Evolutionary conservation across 2,888 invertebrate species (phyloP), one percentile per base, ranked within the genome.

Genomic region (Cephus sareptanus): DNA sequence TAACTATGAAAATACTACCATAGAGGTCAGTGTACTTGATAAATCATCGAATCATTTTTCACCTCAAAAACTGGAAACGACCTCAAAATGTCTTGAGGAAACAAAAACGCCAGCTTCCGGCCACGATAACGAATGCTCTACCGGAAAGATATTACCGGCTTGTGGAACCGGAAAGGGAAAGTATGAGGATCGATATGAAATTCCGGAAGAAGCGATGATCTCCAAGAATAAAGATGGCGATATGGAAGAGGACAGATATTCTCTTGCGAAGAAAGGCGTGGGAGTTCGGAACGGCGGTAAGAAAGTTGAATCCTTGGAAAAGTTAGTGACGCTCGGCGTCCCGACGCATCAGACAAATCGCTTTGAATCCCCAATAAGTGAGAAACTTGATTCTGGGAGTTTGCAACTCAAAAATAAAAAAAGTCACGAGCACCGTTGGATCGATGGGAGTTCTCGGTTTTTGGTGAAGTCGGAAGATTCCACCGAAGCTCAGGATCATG

Each of bases 111-210:
- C 1, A 40, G 15, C 23, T 56, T 9, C 56, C 23, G 15, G 56
- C 23, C 2, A 9, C 56, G 56, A 56, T 23, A 23, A 56, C 56
- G 56, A 23, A 56, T 56, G 56, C 9, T 9, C 23, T 56, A 23
- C 56, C 33, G 71, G 71, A 71, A 71, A 71, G 34, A 71, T 71
- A 71, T 71, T 71, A 71, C 71, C 71, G 31, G 33, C 71, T 30
- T 71, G 71, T 34, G 71, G 71, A 34, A 71, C 31, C 31, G 31
- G 71, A 33, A 34, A 71, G 71, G 71, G 15, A 34, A 6, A 71
- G 15, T 15, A 33, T 0, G 34, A 71, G 33, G 71, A 71, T 71
- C 31, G 23, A 31, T 71, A 31, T 31, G 33, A 15, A 71, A 15
- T 71, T 71, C 71, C 31, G 34, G 33, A 71, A 71, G 71, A 6